Evolutionary conservation across 2,888 invertebrate species (phyloP), one percentile per base, ranked within the genome.

Genomic region (Lasius platythorax): DNA sequence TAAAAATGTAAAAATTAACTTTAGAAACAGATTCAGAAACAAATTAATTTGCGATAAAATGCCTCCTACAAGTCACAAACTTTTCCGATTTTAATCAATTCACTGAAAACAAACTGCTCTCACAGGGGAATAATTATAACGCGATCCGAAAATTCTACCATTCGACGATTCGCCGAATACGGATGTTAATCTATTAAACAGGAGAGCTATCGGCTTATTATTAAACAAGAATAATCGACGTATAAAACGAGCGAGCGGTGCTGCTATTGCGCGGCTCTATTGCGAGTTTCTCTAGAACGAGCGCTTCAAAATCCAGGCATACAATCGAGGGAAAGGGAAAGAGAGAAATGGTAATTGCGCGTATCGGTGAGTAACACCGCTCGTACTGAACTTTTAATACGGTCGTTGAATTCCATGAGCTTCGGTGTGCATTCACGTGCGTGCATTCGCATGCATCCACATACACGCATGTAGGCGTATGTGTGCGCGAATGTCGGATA

Each of bases 321-420:
- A 37, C 64, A 66, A 66, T 66, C 23, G 53, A 28, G 23, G 11
- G 56, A 33, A 61, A 82, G 68, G 58, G 33, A 18, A 61, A 33
- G 72, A 23, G 79, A 88, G 72, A 66, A 84, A 87, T 83, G 85
- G 89, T 89, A 90, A 89, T 89, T 87, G 88, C 66, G 74, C 81
- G 87, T 84, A 90, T 85, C 78, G 88, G 81, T 90, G 88, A 83
- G 75, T 88, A 87, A 89, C 88, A 83, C 58, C 63, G 84, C 83
- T 82, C 86, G 89, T 88, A 87, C 85, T 70, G 82, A 89, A 89
- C 87, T 89, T 89, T 89, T 89, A 89, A 89, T 89, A 87, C 72
- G 89, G 83, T 70, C 89, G 84, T 89, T 89, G 89, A 89, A 87
- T 89, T 86, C 86, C 87, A 89, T 64, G 89, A 82, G 87, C 64